These are phyloP conservation scores for Henicopernis longicauda DNA, from an alignment of 2,113 vertebrate genomes.

Conservation along the genomic window DNA sequence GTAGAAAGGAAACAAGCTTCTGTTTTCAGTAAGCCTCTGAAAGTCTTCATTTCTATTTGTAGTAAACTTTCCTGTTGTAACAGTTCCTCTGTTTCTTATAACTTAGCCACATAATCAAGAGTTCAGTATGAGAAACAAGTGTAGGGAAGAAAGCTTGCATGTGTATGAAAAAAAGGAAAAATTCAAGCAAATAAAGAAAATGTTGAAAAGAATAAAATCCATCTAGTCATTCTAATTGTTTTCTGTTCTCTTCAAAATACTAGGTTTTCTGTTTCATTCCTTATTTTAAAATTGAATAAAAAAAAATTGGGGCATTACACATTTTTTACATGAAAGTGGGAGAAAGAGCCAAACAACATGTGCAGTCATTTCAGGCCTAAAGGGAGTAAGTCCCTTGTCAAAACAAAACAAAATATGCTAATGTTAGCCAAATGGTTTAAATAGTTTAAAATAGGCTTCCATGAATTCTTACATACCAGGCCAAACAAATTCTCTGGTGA, in stretches of 20 bases:
- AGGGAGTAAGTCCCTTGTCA: background rate
- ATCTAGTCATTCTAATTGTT: rapidly evolving
- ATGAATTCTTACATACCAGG: background rate
- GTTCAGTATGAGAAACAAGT: background rate
- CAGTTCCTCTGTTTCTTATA: background rate
- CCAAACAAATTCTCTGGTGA: background rate
- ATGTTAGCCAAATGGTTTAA: background rate
- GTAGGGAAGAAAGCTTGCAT: background rate
- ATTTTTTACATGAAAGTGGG: background rate
- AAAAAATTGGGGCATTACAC: background rate
- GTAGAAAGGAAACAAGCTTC: background rate
- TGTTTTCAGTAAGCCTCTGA: background rate
- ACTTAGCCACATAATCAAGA: background rate
- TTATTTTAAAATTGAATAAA: background rate
- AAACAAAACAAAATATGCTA: background rate
- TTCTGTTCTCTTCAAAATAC: background rate
- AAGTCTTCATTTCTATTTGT: background rate
- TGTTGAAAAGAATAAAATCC: background rate
- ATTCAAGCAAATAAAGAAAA: background rate
- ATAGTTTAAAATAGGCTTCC: background rate
- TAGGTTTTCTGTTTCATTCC: background rate
- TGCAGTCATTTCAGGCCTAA: background rate
- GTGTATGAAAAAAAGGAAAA: background rate
- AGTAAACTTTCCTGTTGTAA: background rate
- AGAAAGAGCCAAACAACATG: background rate